Evolutionary conservation across 1,140 invertebrate species (phyloP), one percentile per base, ranked within the genome.

Genomic region (Drosophila ficusphila): DNA sequence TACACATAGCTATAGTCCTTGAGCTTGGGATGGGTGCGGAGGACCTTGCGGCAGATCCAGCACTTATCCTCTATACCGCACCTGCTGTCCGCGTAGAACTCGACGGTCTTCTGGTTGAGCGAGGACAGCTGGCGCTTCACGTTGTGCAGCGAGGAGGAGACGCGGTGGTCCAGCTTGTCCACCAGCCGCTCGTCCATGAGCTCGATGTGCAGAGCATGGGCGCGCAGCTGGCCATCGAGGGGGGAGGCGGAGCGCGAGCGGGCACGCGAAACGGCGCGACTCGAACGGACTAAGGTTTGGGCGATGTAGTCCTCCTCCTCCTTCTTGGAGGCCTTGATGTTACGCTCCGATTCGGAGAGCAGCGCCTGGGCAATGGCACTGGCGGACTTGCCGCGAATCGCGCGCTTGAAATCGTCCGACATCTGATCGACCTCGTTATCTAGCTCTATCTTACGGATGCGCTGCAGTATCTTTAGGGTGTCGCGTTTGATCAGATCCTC

Each of bases 301-400:
- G 85, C 21, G 19, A 90, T 90, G 25, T 68, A 88, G 48, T 90
- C 34, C 69, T 91, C 90, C 48, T 91, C 90, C 51, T 91, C 61
- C 65, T 79, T 48, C 46, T 89, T 88, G 9, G 92, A 90, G 9
- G 90, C 83, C 0, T 93, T 91, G 33, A 94, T 93, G 83, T 94
- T 94, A 64, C 92, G 92, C 67, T 93, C 91, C 52, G 93, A 94
- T 64, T 94, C 93, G 4, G 93, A 91, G 29, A 95, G 85, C 11
- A 96, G 85, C 4, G 94, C 94, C 71, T 93, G 93, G 79, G 94
- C 95, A 70, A 96, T 96, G 23, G 93, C 93, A 78, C 93, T 94
- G 7, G 95, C 95, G 2, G 95, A 96, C 92, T 95, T 96, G 38
- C 95, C 95, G 60, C 93, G 93, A 18, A 96, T 90, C 70, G 92